These are phyloP conservation scores for Rhyacophila evoluta DNA, from an alignment of 2,888 invertebrate genomes.

Conservation along the genomic window DNA sequence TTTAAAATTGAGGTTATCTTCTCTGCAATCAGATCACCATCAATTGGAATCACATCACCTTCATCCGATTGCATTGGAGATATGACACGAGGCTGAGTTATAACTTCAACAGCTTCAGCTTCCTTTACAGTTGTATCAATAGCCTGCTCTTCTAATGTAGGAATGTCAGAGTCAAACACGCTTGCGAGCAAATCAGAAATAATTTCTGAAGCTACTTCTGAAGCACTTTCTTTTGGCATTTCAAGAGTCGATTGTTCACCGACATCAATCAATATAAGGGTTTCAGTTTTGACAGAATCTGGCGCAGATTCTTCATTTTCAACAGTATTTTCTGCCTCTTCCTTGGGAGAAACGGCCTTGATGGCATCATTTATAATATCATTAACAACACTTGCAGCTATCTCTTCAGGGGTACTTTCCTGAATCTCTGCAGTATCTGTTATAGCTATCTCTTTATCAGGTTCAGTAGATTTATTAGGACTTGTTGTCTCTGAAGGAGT, in stretches of 20 bases:
- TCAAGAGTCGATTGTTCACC: constrained; percentile 25
- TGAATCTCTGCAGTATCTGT: constrained; percentile 60
- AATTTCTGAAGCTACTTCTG: constrained; percentile 55
- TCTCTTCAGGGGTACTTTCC: constrained; percentile 57
- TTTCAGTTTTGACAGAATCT: constrained; percentile 28
- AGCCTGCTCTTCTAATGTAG: constrained; percentile 42
- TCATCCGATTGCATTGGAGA: constrained; percentile 61
- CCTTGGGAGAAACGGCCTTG: constrained; percentile 61
- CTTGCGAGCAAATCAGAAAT: constrained; percentile 34
- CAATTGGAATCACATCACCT: constrained; percentile 65
- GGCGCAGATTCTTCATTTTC: constrained; percentile 15
- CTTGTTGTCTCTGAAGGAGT: constrained; percentile 76
- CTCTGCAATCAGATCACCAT: constrained; percentile 62
- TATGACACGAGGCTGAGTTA: constrained; percentile 38
- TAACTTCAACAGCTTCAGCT: constrained; percentile 43
- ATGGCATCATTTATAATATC: constrained; percentile 67
- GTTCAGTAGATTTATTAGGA: constrained; percentile 64
- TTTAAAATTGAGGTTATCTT: constrained; percentile 61
- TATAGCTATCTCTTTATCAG: constrained; percentile 60
- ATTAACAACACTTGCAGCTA: constrained; percentile 67
- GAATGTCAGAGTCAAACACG: constrained; percentile 28
- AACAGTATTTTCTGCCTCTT: constrained; percentile 4
- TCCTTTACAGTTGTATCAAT: constrained; percentile 45
- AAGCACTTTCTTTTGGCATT: constrained; percentile 35
- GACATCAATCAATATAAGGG: constrained; percentile 32